Evolutionary conservation across 92 coral and sea anemone genomes (phyloP), one percentile per base, ranked within the genome.

Genomic region (Porites lobata): DNA sequence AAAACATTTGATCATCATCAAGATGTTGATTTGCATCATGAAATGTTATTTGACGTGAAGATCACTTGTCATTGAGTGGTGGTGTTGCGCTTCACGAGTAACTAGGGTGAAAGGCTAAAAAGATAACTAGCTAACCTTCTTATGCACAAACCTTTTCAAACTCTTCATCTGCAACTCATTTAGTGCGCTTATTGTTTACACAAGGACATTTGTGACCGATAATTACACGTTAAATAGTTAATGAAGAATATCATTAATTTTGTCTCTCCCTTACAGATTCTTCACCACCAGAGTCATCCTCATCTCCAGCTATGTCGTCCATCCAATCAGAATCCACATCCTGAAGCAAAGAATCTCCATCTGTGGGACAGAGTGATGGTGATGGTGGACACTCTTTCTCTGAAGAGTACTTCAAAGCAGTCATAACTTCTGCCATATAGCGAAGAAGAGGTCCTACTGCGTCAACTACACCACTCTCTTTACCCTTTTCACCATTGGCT

Each of bases 261-360:
- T 22, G 53, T 15, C 38, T n/a, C 12, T 6, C 53, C 87, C 94
- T 82, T 79, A 96, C 99, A n/a, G 99, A 97, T 76, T 97, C 99
- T 69, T 97, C 99, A 7, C 96, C 99, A 11, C 95, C 98, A 54
- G 97, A 94, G 50, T 97, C 99, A 54, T 97, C 99, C 0, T 97
- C 99, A 13, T 96, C 98, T 63, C 93, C 98, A 78, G 90, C 94
- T 78, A 93, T 90, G 80, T 95, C 98, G 72, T 97, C 99, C 79
- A 96, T 96, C 94, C 99, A 96, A 74, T 97, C 99, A 76, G 99
- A 88, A 65, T 95, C 98, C 22, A 92, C 84, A 72, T 97, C 99
- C 69, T 94, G 98, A 24, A 93, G 80, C 80, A 92, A 81, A 18
- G 91, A 9, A 77, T 95, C 95, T 8, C 94, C 93, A 22, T 93